Percentiles rank a stretch among this genome's conserved stretches.
phyloP scores from a whole-genome alignment of 2,888 invertebrate genomes.

The Rotaria sp. region DNA sequence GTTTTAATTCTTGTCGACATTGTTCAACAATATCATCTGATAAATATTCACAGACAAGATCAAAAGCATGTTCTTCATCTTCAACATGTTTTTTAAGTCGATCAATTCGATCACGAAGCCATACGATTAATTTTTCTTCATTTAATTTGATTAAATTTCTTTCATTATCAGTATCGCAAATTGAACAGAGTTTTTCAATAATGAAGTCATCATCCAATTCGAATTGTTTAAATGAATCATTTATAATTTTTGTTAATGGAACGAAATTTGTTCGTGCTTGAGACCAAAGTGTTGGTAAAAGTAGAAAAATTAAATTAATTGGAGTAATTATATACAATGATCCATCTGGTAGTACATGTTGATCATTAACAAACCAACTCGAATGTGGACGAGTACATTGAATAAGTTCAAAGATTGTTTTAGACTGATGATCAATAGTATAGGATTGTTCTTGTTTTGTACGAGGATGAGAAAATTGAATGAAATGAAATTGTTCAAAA shows the following conservation, averaged over 20 bases:
- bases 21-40: background rate
- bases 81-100: background rate
- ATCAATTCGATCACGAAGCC: background rate
- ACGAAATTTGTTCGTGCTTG: background rate
- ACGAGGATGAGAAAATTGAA: background rate
- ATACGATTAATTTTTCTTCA: background rate
- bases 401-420: background rate
- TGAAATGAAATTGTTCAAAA: background rate
- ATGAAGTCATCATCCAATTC: background rate
- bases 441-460: background rate
- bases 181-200: background rate
- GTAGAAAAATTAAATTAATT: background rate
- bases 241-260: background rate
- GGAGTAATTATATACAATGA: background rate
- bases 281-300: background rate
- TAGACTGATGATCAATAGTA: background rate
- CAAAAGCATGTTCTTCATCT: background rate
- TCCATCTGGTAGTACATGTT: background rate
- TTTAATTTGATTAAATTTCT: background rate
- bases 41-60: conserved; percentile 10
- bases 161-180: background rate
- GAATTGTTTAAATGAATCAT: background rate
- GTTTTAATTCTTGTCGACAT: background rate
- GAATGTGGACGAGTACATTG: background rate
- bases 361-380: conserved; percentile 17